Percentiles rank a stretch among this genome's conserved stretches.
phyloP scores from a whole-genome alignment of 2,888 invertebrate genomes.

The Orthosia gothica region DNA sequence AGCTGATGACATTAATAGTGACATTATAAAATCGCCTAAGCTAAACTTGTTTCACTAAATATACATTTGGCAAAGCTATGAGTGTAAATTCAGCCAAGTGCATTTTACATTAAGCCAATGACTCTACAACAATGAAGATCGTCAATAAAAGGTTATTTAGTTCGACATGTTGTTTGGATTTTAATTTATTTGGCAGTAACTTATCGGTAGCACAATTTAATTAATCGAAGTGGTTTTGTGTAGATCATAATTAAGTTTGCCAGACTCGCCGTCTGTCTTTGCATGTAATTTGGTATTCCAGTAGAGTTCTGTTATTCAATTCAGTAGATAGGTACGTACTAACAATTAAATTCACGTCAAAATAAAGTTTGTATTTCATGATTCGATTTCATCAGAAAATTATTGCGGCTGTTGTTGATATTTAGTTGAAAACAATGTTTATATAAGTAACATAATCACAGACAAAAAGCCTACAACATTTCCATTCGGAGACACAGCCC shows the following conservation, averaged over 20 bases:
- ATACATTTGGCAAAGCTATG: constrained; percentile 58
- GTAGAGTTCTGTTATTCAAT: not conserved
- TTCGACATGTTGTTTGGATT: constrained; percentile 17
- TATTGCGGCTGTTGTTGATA: not conserved
- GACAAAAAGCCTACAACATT: not conserved
- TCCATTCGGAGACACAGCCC: no score
- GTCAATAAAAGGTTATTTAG: constrained; percentile 29
- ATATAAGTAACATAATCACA: not conserved
- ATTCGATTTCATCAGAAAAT: not conserved
- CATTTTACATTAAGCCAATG: constrained; percentile 50
- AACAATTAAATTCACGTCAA: not conserved
- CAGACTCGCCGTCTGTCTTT: not conserved
- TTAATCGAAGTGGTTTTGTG: not conserved
- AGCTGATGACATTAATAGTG: constrained; percentile 50
- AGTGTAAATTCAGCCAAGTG: constrained; percentile 50
- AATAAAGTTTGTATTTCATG: not conserved
- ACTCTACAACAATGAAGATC: constrained; percentile 15
- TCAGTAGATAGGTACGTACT: not conserved
- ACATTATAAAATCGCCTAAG: constrained; percentile 43
- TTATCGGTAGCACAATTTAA: not conserved
- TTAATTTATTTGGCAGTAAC: constrained; percentile 14
- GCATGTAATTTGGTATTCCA: constrained; percentile 4
- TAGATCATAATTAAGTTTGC: constrained; percentile 2
- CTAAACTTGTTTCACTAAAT: constrained; percentile 56
- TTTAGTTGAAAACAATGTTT: not conserved